A percentile compares a stretch with the other conserved stretches of the same genome.
Evolutionary conservation across 2,888 invertebrate species (phyloP).

Genomic region (Athripsodes cinereus): DNA sequence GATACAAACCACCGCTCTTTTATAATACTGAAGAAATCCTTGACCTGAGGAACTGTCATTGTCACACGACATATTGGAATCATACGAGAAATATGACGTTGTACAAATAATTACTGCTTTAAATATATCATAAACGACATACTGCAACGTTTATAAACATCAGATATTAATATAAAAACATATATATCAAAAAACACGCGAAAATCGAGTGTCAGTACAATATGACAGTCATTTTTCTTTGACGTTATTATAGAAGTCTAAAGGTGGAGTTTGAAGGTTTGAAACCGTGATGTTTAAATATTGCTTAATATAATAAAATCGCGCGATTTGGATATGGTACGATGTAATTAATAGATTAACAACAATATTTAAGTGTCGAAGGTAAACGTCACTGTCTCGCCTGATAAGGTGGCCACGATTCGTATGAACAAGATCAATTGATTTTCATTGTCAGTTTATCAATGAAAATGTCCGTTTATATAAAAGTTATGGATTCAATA

Average conservation of each 20-base stretch:
- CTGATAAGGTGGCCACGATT: conserved; percentile 18
- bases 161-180: background rate
- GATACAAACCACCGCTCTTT: conserved; percentile 8
- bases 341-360: conserved; percentile 5
- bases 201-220: background rate
- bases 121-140: background rate
- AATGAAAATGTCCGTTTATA: conserved; percentile 12
- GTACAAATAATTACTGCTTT: background rate
- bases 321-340: background rate
- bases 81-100: background rate
- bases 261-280: too few relatives aligned
- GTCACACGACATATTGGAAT: conserved; percentile 9
- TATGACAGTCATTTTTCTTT: background rate
- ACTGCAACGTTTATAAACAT: too few relatives aligned
- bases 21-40: too few relatives aligned
- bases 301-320: background rate
- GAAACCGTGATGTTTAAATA: background rate
- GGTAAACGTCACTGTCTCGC: conserved; percentile 11
- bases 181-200: background rate
- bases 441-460: conserved; percentile 19
- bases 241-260: too few relatives aligned
- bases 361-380: conserved; percentile 15
- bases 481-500: background rate
- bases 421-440: conserved; percentile 13
- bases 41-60: conserved; percentile 26